Conservation (phyloP, 2,888 invertebrate species). For the Aplocera efformata region DNA sequence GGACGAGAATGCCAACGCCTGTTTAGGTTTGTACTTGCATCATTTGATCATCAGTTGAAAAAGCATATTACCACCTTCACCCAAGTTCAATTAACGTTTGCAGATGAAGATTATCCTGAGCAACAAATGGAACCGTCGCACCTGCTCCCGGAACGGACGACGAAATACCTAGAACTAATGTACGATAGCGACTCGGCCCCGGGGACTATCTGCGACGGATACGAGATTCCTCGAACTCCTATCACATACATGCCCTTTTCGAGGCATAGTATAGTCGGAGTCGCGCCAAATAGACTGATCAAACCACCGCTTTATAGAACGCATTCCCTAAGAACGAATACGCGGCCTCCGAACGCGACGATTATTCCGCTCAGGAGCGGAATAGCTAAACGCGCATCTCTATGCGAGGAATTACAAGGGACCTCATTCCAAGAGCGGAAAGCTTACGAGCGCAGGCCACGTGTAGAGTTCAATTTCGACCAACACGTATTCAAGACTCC, state of each 20-base stretch:
- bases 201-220: slow-evolving; percentile 75
- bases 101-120: slow-evolving; percentile 68
- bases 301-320: slow-evolving; percentile 55
- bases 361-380: slow-evolving; percentile 65
- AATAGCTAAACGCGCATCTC: slow-evolving; percentile 57
- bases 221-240: slow-evolving; percentile 81
- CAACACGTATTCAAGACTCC: slow-evolving; percentile 67
- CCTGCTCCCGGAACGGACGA: slow-evolving; percentile 59
- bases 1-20: slow-evolving; percentile 85
- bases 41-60: slow-evolving; percentile 4
- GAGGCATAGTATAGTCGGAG: slow-evolving; percentile 67
- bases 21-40: slow-evolving; percentile 61
- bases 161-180: slow-evolving; percentile 85
- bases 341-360: slow-evolving; percentile 66
- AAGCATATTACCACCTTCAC: neutral
- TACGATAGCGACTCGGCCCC: slow-evolving; percentile 77
- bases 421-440: slow-evolving; percentile 30
- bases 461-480: slow-evolving; percentile 42
- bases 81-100: slow-evolving; percentile 6
- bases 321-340: slow-evolving; percentile 53
- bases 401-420: slow-evolving; percentile 48
- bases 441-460: slow-evolving; percentile 14
- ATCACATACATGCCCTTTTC: slow-evolving; percentile 50
- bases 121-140: slow-evolving; percentile 68
- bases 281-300: slow-evolving; percentile 61